Percentiles rank a stretch among this genome's conserved stretches.
These are phyloP conservation scores for Drepanosiphum platanoidis DNA, from an alignment of 2,888 invertebrate species.

Conservation along the genomic window DNA sequence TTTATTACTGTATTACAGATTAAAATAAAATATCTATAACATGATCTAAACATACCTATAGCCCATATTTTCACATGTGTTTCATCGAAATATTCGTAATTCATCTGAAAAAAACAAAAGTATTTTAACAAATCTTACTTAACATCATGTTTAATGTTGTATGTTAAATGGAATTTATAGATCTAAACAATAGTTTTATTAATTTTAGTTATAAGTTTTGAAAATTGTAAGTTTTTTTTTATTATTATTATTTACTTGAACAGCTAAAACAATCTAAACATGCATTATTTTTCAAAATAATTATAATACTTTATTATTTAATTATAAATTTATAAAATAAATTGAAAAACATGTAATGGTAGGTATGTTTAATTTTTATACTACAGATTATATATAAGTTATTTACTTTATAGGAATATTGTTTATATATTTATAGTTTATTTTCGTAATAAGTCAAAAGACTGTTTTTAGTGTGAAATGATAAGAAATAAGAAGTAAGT, in stretches of 20 bases:
- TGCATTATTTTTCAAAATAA: neutral
- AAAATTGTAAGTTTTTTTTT: neutral
- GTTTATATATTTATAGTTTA: too few relatives aligned
- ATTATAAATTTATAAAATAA: neutral
- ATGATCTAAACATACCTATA: constrained; percentile 36
- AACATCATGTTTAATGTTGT: neutral
- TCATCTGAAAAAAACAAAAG: constrained; percentile 31
- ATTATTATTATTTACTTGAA: neutral
- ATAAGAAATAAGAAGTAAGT: too few relatives aligned
- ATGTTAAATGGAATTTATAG: neutral
- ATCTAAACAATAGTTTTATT: neutral
- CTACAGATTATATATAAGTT: too few relatives aligned
- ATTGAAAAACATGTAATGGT: too few relatives aligned
- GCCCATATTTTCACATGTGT: constrained; percentile 12
- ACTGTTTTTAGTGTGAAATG: too few relatives aligned
- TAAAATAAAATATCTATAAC: constrained; percentile 30
- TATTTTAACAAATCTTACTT: neutral
- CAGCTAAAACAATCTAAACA: neutral
- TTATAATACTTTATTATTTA: neutral
- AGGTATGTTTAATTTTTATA: too few relatives aligned
- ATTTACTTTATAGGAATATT: too few relatives aligned
- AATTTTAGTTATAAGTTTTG: neutral
- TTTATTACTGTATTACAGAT: constrained; percentile 31
- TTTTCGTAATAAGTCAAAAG: too few relatives aligned
- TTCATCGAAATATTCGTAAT: constrained; percentile 31